Conservation (phyloP, 2,888 invertebrate species). For the Limenitis camilla region DNA sequence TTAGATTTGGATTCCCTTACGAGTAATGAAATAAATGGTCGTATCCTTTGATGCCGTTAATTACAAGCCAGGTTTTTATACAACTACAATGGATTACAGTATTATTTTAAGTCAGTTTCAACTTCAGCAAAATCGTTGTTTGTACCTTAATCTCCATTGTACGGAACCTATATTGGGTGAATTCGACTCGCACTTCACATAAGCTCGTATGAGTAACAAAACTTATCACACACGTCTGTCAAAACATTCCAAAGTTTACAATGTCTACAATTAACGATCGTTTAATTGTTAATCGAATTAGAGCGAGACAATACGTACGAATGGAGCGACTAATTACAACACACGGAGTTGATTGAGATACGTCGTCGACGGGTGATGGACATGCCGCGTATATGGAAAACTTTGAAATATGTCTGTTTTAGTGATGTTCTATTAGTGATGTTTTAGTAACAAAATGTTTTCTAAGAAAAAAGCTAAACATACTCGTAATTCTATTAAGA, state of each 20-base stretch:
- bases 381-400: slow-evolving; percentile 1
- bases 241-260: slow-evolving; percentile 12
- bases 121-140: too few relatives aligned
- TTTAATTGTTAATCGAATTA: slow-evolving; percentile 52
- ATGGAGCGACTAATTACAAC: slow-evolving; percentile 49
- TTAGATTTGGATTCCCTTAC: too few relatives aligned
- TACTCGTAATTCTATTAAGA: too few relatives aligned
- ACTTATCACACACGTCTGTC: slow-evolving; percentile 11
- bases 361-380: slow-evolving; percentile 26
- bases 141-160: too few relatives aligned
- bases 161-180: too few relatives aligned
- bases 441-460: background rate
- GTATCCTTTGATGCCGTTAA: too few relatives aligned
- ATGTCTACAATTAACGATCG: slow-evolving; percentile 23
- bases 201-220: background rate
- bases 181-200: background rate
- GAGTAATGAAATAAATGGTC: too few relatives aligned
- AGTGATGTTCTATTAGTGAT: background rate
- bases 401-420: background rate
- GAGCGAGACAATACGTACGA: slow-evolving; percentile 43
- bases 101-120: too few relatives aligned
- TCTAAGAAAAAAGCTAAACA: background rate
- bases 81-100: too few relatives aligned
- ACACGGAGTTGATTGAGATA: slow-evolving; percentile 44
- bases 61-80: too few relatives aligned